A percentile compares a stretch with the other conserved stretches of the same genome.
Conservation (phyloP, 2,888 invertebrate species). For the Clistopyga incitator region DNA sequence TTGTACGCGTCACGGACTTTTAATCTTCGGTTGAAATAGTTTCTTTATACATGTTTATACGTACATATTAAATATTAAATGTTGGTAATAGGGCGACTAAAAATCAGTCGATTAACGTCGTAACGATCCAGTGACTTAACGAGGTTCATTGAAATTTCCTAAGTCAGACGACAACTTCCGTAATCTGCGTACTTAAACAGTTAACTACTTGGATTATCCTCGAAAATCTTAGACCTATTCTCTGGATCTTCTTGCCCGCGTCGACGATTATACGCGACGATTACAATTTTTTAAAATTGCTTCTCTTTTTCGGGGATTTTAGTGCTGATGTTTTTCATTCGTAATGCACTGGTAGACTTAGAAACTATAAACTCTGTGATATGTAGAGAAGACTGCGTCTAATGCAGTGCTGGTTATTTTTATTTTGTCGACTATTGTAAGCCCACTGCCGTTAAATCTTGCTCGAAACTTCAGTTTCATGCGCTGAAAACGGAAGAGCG, state of each 20-base stretch:
- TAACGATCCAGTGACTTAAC: conserved; percentile 3
- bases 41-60: conserved; percentile 24
- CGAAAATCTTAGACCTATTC: conserved; percentile 2
- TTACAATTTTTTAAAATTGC: conserved; percentile 56
- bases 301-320: conserved; percentile 38
- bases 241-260: conserved; percentile 35
- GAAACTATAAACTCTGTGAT: conserved; percentile 69
- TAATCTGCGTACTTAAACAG: conserved; percentile 39
- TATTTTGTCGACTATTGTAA: background rate
- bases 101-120: background rate
- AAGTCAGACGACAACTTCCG: conserved; percentile 19
- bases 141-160: conserved; percentile 10
- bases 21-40: conserved; percentile 26
- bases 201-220: conserved; percentile 4
- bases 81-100: background rate
- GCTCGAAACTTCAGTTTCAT: background rate
- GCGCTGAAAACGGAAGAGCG: background rate
- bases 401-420: conserved; percentile 6
- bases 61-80: conserved; percentile 33
- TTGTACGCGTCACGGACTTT: conserved; percentile 31
- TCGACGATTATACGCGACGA: conserved; percentile 46
- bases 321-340: conserved; percentile 50
- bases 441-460: background rate
- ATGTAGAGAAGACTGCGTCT: conserved; percentile 56
- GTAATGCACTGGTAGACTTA: conserved; percentile 64